A percentile compares a stretch with the other conserved stretches of the same genome.
phyloP scores from a whole-genome alignment of 2,888 invertebrate species.

The Cinara cedri region DNA sequence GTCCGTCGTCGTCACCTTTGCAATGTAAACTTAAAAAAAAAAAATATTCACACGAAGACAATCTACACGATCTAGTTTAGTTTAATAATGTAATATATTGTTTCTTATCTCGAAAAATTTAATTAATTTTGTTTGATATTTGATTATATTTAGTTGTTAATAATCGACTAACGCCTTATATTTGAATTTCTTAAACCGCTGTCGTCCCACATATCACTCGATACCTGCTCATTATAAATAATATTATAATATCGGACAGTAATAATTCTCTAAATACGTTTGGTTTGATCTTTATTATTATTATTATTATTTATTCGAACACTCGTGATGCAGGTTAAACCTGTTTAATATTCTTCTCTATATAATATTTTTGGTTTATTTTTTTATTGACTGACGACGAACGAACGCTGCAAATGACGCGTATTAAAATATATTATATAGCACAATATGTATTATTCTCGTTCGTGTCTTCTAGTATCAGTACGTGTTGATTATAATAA shows the following conservation, averaged over 20 bases:
- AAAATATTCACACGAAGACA: no score
- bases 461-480: not conserved
- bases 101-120: no score
- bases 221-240: no score
- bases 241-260: not conserved
- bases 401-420: not conserved
- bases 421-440: not conserved
- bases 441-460: not conserved
- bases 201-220: not conserved
- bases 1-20: not conserved
- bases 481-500: not conserved
- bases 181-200: not conserved
- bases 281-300: not conserved
- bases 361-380: not conserved
- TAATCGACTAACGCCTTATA: not conserved
- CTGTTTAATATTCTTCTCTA: not conserved
- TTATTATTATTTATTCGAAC: not conserved
- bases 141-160: not conserved
- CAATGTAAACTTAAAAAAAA: no score
- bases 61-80: no score
- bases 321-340: slow-evolving; percentile 4
- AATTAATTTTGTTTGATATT: not conserved
- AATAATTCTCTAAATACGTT: slow-evolving; percentile 6
- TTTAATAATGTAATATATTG: no score
- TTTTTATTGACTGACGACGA: not conserved